Percentiles rank a stretch among this genome's conserved stretches.
These are phyloP conservation scores for Tinea pellionella DNA, from an alignment of 2,888 invertebrate genomes.

Conservation along the genomic window DNA sequence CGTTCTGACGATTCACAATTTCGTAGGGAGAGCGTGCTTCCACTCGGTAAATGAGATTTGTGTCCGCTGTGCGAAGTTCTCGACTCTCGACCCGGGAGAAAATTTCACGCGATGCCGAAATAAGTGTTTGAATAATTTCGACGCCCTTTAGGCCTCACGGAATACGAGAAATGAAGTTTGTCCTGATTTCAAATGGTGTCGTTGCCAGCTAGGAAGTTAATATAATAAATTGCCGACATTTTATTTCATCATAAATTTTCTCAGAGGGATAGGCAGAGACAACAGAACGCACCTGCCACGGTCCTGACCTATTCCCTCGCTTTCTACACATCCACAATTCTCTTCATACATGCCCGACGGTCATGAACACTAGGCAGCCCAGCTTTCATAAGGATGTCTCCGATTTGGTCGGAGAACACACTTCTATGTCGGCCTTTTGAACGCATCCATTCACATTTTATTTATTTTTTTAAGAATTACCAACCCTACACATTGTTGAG, in stretches of 20 bases:
- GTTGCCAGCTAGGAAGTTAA: conserved; percentile 1
- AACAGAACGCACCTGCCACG: no score
- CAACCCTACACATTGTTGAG: conserved; percentile 21
- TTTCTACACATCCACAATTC: no score
- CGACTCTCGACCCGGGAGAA: conserved; percentile 14
- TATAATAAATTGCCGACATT: not conserved
- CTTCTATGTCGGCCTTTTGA: no score
- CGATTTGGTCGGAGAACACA: no score
- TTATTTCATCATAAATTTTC: not conserved
- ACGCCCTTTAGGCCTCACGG: conserved; percentile 13
- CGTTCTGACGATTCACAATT: conserved; percentile 36
- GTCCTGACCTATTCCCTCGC: no score
- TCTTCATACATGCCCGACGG: no score
- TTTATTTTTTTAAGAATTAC: conserved; percentile 1
- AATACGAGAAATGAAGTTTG: not conserved
- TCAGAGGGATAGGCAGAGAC: no score
- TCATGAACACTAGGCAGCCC: no score
- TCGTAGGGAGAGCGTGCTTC: conserved; percentile 25
- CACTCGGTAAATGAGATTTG: conserved; percentile 32
- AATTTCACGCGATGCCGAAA: conserved; percentile 14
- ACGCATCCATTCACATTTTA: no score
- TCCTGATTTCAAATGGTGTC: conserved; percentile 12
- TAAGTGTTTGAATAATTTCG: conserved; percentile 16
- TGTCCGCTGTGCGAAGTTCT: conserved; percentile 19
- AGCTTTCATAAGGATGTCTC: no score